Percentiles rank a stretch among this genome's conserved stretches.
These are phyloP conservation scores for Drosophila rufa DNA, from an alignment of 1,140 invertebrate genomes.

Conservation along the genomic window DNA sequence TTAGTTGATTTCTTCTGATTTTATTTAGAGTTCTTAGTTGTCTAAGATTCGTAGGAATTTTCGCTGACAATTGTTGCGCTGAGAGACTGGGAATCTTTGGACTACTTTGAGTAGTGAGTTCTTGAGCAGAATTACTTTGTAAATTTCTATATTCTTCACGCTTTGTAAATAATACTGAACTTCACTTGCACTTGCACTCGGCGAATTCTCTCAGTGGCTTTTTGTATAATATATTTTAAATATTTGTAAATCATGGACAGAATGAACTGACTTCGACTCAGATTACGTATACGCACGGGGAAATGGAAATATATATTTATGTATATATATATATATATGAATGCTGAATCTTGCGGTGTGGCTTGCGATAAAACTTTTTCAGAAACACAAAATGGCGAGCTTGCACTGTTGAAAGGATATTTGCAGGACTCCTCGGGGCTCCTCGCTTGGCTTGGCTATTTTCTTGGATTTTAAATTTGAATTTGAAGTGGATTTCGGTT, in stretches of 20 bases:
- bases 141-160: slow-evolving; percentile 26
- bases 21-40: slow-evolving; percentile 24
- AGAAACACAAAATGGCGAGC: slow-evolving; percentile 50
- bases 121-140: slow-evolving; percentile 38
- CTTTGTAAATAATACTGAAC: slow-evolving; percentile 56
- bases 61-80: slow-evolving; percentile 52
- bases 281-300: slow-evolving; percentile 52
- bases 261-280: slow-evolving; percentile 53
- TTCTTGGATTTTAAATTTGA: slow-evolving; percentile 9
- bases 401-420: slow-evolving; percentile 39
- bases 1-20: slow-evolving; percentile 1
- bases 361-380: slow-evolving; percentile 25
- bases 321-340: slow-evolving; percentile 5
- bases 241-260: slow-evolving; percentile 55
- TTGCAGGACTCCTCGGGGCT: slow-evolving; percentile 26
- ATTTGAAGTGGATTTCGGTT: slow-evolving; percentile 18
- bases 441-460: slow-evolving; percentile 34
- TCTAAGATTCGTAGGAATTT: slow-evolving; percentile 43
- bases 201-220: slow-evolving; percentile 41
- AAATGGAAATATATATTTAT: slow-evolving; percentile 36
- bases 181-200: slow-evolving; percentile 50
- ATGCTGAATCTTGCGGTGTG: slow-evolving; percentile 35
- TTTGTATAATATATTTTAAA: slow-evolving; percentile 39
- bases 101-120: slow-evolving; percentile 53
- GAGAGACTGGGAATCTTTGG: slow-evolving; percentile 35